Conservation (phyloP, 2,797 vertebrate species). For the Pseudocheirus occidentalis region DNA sequence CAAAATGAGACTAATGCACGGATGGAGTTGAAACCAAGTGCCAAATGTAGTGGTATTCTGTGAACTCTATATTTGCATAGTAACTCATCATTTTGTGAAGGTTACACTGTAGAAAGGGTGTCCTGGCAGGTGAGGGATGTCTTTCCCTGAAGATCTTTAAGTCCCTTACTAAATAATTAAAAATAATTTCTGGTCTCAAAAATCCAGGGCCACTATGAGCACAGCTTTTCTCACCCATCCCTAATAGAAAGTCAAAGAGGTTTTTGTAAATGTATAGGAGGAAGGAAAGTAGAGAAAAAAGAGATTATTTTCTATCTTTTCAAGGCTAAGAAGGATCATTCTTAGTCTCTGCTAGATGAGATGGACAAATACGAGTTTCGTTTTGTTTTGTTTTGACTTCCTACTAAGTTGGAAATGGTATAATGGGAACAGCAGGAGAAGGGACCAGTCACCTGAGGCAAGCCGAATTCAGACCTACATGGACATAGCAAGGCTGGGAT, state of each 20-base stretch:
- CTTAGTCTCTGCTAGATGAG: background rate
- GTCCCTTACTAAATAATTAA: background rate
- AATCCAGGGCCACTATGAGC: background rate
- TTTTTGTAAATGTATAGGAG: background rate
- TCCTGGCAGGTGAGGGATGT: background rate
- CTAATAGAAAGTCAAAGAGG: background rate
- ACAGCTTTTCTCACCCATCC: background rate
- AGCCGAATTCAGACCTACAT: background rate
- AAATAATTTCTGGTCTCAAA: background rate
- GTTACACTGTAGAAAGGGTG: background rate
- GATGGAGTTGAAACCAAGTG: constrained; percentile 21
- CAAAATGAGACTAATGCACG: constrained; percentile 8
- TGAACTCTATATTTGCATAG: background rate
- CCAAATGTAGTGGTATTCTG: constrained; percentile 19
- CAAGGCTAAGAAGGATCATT: background rate
- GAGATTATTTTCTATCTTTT: background rate
- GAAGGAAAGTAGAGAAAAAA: background rate
- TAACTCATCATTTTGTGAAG: background rate
- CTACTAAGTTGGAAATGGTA: background rate
- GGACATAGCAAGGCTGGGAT: background rate
- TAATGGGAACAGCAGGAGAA: background rate
- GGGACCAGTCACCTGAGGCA: background rate
- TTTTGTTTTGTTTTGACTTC: background rate
- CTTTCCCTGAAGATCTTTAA: background rate
- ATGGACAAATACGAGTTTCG: background rate